These are phyloP conservation scores for Melanotaenia nigrans DNA, from an alignment of 2,797 vertebrate genomes.

Conservation along the genomic window DNA sequence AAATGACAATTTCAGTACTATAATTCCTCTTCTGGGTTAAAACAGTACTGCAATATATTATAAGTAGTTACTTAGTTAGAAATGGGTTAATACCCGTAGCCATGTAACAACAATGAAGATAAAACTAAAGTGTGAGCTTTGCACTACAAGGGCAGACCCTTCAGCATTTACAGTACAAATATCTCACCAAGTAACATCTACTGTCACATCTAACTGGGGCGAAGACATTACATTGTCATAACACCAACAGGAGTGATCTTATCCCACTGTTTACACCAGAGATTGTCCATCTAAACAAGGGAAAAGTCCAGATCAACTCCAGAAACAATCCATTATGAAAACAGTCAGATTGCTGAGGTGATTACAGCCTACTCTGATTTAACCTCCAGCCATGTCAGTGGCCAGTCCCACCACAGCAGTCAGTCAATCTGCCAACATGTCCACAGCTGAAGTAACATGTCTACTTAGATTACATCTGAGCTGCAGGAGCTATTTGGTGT, in stretches of 20 bases:
- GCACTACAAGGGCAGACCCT: neutral
- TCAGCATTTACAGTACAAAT: slow-evolving; percentile 4
- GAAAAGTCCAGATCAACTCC: slow-evolving; percentile 67
- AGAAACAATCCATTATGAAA: slow-evolving; percentile 74
- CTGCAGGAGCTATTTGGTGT: slow-evolving; percentile 19
- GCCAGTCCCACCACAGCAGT: slow-evolving; percentile 37
- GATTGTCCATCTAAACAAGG: slow-evolving; percentile 58
- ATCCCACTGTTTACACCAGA: slow-evolving; percentile 49
- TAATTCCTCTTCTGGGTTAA: neutral
- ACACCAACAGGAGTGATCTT: slow-evolving; percentile 1
- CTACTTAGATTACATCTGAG: slow-evolving; percentile 44
- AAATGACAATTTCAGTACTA: neutral
- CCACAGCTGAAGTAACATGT: slow-evolving; percentile 59
- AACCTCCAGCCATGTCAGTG: slow-evolving; percentile 61
- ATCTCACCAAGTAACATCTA: neutral
- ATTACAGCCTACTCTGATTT: slow-evolving; percentile 57
- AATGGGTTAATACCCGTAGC: neutral
- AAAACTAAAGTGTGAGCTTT: neutral
- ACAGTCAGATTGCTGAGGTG: slow-evolving; percentile 64
- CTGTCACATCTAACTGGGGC: slow-evolving; percentile 1
- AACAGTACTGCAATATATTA: neutral
- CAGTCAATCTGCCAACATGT: slow-evolving; percentile 45
- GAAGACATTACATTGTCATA: slow-evolving; percentile 1
- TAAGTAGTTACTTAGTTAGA: too few species aligned
- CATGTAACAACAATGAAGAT: neutral